Base-by-base conservation (phyloP, 2,797 vertebrate genomes). In the Staurois parvus region DNA sequence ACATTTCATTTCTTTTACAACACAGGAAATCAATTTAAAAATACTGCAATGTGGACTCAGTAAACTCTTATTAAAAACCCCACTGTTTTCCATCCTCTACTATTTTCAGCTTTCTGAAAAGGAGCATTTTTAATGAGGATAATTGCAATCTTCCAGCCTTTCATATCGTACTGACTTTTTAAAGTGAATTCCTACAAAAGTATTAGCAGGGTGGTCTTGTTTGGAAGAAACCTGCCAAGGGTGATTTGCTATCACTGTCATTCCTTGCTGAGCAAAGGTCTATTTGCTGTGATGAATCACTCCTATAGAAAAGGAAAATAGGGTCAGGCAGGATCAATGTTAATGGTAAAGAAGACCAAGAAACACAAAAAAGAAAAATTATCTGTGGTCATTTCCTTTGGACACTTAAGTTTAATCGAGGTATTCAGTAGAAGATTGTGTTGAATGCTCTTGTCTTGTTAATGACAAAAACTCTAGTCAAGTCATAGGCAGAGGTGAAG, bases 201-300 rank as follows among this genome's bases (percentile, higher is more conserved):
- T 40, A 37, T 79, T 28, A 84, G 86, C 62, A 64, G 87, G 90
- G 72, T 77, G 68, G 69, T 83, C 88, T 72, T 56, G 88, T 88
- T 0, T 2, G 59, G 70, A 86, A 80, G 85, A 15, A 84, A 79
- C 28, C 87, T 90, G 74, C 73, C 75, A 86, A 26, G 45, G 72
- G 88, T 87, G 88, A 84, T 0, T 2, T 76, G 17, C 88, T 81
- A 59, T 88, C 89, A 87, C 69, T 88, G 4, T 29, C 67, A 4
- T 0, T 0, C 69, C 82, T 84, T 84, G 28, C 79, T 86, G 82
- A 83, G 59, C 37, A 34, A 73, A 87, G 74, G 37, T 83, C 87
- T 85, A 28, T 68, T 78, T 90, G 45, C 78, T 88, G 88, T 85
- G 89, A 79, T 86, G 75, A 89, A 90, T 88, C 81, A 85, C 87